Evolutionary conservation across 2,888 invertebrate species (phyloP), one percentile per base, ranked within the genome.

Genomic region (Epistrophe eligans): DNA sequence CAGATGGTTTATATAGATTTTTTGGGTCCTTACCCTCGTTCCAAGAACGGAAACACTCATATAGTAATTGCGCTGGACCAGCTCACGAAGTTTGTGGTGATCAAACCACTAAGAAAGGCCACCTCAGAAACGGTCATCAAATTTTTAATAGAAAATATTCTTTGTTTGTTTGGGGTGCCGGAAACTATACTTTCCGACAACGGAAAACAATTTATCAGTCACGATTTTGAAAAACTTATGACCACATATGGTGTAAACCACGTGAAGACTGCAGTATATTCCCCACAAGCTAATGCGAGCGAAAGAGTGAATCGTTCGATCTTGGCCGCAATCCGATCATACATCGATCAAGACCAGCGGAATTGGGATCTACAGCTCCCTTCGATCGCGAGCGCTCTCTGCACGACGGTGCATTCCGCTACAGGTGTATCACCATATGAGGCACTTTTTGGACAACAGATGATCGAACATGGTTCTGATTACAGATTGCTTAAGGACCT

Each of bases 121-220:
- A 45, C 45, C 1, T 4, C 45, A 8, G 45, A 1, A 10, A 45
- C 45, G 0, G 8, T 17, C 2, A 15, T n/a, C n/a, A 45, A 45
- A 8, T n/a, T 45, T 17, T 9, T 17, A 15, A 15, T 4, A 5
- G 45, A 45, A 15, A 15, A 15, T 10, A 11, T 52, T 87, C 77
- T 58, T 13, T 60, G 1, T 72, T 84, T 24, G 8, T 90, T 89
- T 82, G 90, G 89, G 4, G 89, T 89, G 13, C 89, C 90, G 6
- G 89, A 45, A 17, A 45, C n/a, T n/a, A n/a, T n/a, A n/a, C n/a
- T n/a, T n/a, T n/a, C n/a, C n/a, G n/a, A n/a, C 17, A 91, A 91
- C 74, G 90, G 90, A 0, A 50, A 83, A 5, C 90, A 90, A 60
- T 90, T 89, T 72, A 72, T 52, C 5, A 60, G 88, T 0, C 72